phyloP scores from a whole-genome alignment of 2,113 vertebrate species.

The Andinoacara biseriatus region DNA sequence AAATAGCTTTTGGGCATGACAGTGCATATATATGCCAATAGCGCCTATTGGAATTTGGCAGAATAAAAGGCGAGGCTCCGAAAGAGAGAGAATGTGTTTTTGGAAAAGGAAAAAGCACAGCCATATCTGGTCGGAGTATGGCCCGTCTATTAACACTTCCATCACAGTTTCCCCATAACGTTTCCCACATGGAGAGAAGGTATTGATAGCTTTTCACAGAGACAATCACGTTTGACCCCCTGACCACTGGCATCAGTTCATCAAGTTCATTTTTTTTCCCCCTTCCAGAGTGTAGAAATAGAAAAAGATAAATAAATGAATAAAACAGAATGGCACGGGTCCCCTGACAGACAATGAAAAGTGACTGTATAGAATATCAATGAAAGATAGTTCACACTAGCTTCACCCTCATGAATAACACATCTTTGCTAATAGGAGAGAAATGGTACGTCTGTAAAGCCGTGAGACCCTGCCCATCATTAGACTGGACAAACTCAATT shows the following conservation, averaged over 20 bases:
- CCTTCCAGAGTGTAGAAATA: slow-evolving; percentile 29
- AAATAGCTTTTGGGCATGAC: slow-evolving; percentile 58
- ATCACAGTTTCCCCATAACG: slow-evolving; percentile 24
- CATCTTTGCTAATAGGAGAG: slow-evolving; percentile 79
- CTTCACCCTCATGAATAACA: slow-evolving; percentile 85
- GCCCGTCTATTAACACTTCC: slow-evolving; percentile 39
- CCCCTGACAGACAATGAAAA: slow-evolving; percentile 72
- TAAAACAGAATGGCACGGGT: slow-evolving; percentile 67
- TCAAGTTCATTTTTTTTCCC: slow-evolving; percentile 23
- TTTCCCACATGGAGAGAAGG: slow-evolving; percentile 44
- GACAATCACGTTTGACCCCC: slow-evolving; percentile 57
- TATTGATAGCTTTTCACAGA: slow-evolving; percentile 57
- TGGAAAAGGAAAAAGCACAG: slow-evolving; percentile 34
- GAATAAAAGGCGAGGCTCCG: slow-evolving; percentile 53
- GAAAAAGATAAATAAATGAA: slow-evolving; percentile 77
- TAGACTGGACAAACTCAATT: slow-evolving; percentile 82
- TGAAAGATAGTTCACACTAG: slow-evolving; percentile 80
- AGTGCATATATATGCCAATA: slow-evolving; percentile 60
- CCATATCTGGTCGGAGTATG: slow-evolving; percentile 40
- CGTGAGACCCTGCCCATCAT: slow-evolving; percentile 75
- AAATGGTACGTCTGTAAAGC: slow-evolving; percentile 70
- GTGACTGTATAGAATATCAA: slow-evolving; percentile 78
- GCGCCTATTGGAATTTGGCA: slow-evolving; percentile 66
- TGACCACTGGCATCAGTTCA: slow-evolving; percentile 40
- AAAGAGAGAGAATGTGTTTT: slow-evolving; percentile 70